Evolutionary conservation across 2,888 invertebrate species (phyloP).

Genomic region (Drosophila eohydei): DNA sequence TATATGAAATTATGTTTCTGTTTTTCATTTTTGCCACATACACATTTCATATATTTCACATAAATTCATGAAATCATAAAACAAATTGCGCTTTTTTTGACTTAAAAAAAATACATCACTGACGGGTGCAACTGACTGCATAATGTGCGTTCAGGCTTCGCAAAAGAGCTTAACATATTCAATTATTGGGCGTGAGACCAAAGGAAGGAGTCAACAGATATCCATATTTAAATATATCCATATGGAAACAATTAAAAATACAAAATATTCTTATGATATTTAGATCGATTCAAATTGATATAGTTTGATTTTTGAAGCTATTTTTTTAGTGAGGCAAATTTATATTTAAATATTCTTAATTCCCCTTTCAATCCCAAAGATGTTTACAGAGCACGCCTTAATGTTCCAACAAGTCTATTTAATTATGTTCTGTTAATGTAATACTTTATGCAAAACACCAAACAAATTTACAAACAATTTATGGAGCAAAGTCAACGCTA

Average conservation of each 20-base stretch:
- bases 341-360: neutral
- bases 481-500: conserved; percentile 53
- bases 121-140: neutral
- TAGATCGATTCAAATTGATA: neutral
- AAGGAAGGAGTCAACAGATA: no score
- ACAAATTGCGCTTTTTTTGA: conserved; percentile 38
- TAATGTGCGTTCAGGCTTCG: neutral
- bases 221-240: no score
- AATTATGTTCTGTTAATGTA: conserved; percentile 35
- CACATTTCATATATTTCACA: conserved; percentile 34
- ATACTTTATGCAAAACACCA: conserved; percentile 33
- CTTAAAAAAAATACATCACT: neutral
- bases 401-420: conserved; percentile 16
- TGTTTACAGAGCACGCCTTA: conserved; percentile 6
- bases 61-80: conserved; percentile 36
- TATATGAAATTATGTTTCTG: conserved; percentile 23
- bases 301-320: neutral
- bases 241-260: no score
- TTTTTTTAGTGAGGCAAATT: neutral
- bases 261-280: no score
- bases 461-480: conserved; percentile 38
- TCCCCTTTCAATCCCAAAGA: neutral
- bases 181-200: no score
- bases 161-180: neutral
- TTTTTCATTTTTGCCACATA: conserved; percentile 12